phyloP scores from a whole-genome alignment of 2,888 invertebrate genomes.

The Pterostichus madidus region DNA sequence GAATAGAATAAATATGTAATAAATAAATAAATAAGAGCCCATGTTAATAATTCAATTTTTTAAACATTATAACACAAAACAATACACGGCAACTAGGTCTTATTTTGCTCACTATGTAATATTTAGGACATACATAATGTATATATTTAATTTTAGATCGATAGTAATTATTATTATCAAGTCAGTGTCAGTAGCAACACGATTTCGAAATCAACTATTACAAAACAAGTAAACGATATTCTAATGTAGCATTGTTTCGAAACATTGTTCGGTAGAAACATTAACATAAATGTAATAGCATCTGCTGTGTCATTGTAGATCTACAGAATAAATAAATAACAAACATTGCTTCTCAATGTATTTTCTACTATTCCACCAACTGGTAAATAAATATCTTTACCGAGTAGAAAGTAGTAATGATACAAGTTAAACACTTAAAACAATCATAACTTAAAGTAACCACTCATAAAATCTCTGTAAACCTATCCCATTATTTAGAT shows the following conservation, averaged over 20 bases:
- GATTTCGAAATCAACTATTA: too few species aligned
- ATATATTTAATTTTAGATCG: too few species aligned
- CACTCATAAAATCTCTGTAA: not conserved
- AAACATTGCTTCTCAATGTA: slow-evolving; percentile 24
- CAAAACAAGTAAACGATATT: slow-evolving; percentile 27
- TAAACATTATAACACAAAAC: too few species aligned
- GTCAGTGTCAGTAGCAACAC: too few species aligned
- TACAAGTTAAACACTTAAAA: slow-evolving; percentile 35
- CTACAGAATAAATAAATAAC: slow-evolving; percentile 22
- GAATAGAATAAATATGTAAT: too few species aligned
- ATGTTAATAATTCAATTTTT: too few species aligned
- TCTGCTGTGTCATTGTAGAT: slow-evolving; percentile 21
- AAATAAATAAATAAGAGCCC: too few species aligned
- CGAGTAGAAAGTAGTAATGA: slow-evolving; percentile 22
- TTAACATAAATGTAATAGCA: slow-evolving; percentile 40
- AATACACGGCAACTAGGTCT: too few species aligned
- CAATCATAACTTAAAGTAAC: slow-evolving; percentile 1
- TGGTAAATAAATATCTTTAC: slow-evolving; percentile 16
- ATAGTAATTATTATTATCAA: too few species aligned
- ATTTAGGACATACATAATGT: too few species aligned
- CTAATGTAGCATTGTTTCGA: slow-evolving; percentile 28
- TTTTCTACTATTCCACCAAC: slow-evolving; percentile 11
- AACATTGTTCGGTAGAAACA: slow-evolving; percentile 27
- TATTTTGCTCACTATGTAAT: too few species aligned
- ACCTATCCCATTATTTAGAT: not conserved